Evolutionary conservation across 2,888 invertebrate genomes (phyloP).

Genomic region (Drosophila conformis): DNA sequence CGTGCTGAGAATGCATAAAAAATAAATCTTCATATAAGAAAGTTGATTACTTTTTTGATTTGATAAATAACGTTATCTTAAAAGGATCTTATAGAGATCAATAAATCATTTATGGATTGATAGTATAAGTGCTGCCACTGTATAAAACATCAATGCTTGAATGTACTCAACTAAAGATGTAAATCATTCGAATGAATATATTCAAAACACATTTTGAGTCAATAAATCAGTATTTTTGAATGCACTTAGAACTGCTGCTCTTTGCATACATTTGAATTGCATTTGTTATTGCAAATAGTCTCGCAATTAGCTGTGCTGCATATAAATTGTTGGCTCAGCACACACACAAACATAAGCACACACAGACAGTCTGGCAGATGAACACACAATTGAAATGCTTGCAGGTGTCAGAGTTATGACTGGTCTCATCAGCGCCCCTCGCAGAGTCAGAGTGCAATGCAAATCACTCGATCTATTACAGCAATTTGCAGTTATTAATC

Average conservation of each 20-base stretch:
- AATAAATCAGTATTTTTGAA: background rate
- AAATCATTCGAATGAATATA: background rate
- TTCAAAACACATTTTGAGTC: background rate
- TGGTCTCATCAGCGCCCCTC: conserved; percentile 13
- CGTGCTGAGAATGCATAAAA: background rate
- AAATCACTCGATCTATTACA: conserved; percentile 74
- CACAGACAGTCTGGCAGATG: conserved; percentile 18
- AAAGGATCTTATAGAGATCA: background rate
- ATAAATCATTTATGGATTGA: background rate
- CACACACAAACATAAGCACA: background rate
- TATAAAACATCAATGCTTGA: background rate
- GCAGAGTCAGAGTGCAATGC: conserved; percentile 28
- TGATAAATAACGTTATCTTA: background rate
- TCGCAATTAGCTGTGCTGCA: conserved; percentile 14
- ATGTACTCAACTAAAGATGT: background rate
- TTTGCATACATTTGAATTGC: conserved; percentile 14
- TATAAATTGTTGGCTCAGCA: background rate
- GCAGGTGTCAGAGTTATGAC: conserved; percentile 49
- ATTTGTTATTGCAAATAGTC: conserved; percentile 2
- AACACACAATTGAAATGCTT: conserved; percentile 47
- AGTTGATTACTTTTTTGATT: background rate
- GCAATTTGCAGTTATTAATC: conserved; percentile 78
- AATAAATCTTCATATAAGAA: background rate
- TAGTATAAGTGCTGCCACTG: background rate
- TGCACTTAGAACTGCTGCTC: background rate